Evolutionary conservation across 2,797 vertebrate genomes (phyloP).

Genomic region (Mus minutoides): DNA sequence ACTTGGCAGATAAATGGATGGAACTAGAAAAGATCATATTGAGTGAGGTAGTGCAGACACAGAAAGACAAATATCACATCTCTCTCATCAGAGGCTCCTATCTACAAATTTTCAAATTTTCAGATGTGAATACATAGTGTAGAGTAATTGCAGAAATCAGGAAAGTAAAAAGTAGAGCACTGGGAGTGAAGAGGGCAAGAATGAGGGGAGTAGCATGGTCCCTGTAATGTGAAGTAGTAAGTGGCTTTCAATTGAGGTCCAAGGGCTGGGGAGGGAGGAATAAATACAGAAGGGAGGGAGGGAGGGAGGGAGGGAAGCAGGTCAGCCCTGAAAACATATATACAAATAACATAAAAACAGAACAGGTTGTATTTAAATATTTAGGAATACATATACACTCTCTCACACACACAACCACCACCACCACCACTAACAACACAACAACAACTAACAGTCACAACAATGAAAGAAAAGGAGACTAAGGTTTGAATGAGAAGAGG

Average conservation of each 20-base stretch:
- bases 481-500: background rate
- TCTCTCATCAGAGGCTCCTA: background rate
- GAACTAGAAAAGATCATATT: background rate
- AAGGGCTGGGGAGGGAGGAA: background rate
- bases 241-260: background rate
- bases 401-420: background rate
- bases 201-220: background rate
- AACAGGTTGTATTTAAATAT: background rate
- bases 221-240: background rate
- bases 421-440: background rate
- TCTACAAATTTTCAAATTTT: background rate
- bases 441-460: background rate
- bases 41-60: background rate
- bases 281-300: background rate
- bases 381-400: background rate
- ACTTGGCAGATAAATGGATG: background rate
- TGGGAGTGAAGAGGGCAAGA: background rate
- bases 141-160: background rate
- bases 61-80: background rate
- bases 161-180: background rate
- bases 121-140: background rate
- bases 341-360: background rate
- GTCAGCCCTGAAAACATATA: background rate
- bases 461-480: background rate
- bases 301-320: no score